Percentiles rank a stretch among this genome's conserved stretches.
Conservation (phyloP, 1,140 invertebrate species). For the Leptinotarsa undecemlineata region DNA sequence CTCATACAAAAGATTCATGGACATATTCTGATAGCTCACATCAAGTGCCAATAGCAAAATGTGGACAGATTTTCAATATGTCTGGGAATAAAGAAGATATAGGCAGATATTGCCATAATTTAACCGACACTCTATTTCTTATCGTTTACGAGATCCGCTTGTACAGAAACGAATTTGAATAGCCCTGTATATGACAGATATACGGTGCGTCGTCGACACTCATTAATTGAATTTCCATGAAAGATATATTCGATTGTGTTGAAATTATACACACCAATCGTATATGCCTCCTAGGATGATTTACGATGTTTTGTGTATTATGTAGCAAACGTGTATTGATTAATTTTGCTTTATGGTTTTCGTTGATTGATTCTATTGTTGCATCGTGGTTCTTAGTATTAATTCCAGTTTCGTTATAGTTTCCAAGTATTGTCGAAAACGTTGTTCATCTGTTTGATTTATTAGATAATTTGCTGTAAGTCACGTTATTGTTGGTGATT, state of each 20-base stretch:
- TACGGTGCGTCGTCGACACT: not conserved
- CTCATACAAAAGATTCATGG: no score
- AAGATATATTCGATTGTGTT: not conserved
- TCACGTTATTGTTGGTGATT: not conserved
- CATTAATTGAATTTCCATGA: conserved; percentile 3
- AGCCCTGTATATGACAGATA: not conserved
- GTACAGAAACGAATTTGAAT: no score
- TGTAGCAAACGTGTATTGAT: not conserved
- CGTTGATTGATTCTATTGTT: conserved; percentile 8
- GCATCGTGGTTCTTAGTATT: not conserved
- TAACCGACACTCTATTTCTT: no score
- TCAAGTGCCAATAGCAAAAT: no score
- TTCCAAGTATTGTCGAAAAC: not conserved
- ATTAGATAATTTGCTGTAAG: not conserved
- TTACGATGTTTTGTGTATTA: not conserved
- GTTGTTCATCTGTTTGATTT: not conserved
- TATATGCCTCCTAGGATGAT: not conserved
- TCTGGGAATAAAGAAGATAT: no score
- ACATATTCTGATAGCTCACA: no score
- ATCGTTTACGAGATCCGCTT: no score
- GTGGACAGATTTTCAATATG: no score
- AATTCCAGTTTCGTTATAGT: not conserved
- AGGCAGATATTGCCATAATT: no score
- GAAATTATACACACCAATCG: not conserved
- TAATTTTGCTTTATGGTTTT: not conserved